Percentiles rank a stretch among this genome's conserved stretches.
Conservation (phyloP, 1,140 invertebrate species). For the Sycobia sp. region DNA sequence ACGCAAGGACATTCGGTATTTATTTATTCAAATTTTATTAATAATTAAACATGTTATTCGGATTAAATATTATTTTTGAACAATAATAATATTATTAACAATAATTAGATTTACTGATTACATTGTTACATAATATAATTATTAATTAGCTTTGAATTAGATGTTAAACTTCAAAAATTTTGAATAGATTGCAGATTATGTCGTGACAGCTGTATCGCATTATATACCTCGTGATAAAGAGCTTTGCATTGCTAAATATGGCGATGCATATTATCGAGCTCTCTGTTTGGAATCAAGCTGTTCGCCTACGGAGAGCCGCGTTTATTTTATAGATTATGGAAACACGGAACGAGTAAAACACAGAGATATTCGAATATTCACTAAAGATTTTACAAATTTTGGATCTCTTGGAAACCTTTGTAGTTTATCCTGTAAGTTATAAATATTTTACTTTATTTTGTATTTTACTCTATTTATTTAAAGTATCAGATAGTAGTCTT, state of each 20-base stretch:
- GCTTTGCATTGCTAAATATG: conserved; percentile 50
- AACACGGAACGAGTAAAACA: conserved; percentile 46
- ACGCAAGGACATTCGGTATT: too few species aligned
- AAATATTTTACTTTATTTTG: not conserved
- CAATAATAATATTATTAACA: conserved; percentile 27
- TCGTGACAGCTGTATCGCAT: conserved; percentile 30
- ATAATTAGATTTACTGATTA: too few species aligned
- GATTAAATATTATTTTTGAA: not conserved
- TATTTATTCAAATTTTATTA: not conserved
- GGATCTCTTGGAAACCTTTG: conserved; percentile 42
- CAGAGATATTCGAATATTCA: conserved; percentile 49
- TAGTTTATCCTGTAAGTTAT: conserved; percentile 42
- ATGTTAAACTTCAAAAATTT: too few species aligned
- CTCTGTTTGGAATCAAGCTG: conserved; percentile 37
- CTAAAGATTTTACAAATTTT: conserved; percentile 46
- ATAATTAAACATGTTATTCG: too few species aligned
- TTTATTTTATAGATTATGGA: conserved; percentile 54
- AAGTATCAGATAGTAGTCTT: not conserved
- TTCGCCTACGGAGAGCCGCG: conserved; percentile 15
- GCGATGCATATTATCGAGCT: conserved; percentile 47
- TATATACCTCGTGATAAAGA: conserved; percentile 54
- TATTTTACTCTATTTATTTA: not conserved
- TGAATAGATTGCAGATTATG: conserved; percentile 46
- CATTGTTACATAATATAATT: too few species aligned
- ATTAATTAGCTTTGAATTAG: too few species aligned